Conservation (phyloP, 2,888 invertebrate genomes). For the Nineta flava region DNA sequence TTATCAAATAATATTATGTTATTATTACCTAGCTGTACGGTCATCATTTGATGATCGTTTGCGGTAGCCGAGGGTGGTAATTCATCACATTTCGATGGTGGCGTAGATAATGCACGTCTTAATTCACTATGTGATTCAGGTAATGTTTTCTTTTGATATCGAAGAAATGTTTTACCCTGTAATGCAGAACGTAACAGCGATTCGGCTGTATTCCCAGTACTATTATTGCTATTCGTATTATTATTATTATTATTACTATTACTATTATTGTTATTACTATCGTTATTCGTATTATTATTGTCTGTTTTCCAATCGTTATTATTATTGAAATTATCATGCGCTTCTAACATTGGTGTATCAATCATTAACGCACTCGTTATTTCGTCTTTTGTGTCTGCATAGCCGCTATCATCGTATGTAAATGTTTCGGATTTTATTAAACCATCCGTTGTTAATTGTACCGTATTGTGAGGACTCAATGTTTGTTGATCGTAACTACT, state of each 20-base stretch:
- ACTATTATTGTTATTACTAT: too few relatives aligned
- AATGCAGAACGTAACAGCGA: conserved; percentile 67
- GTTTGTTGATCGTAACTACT: conserved; percentile 39
- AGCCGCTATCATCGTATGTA: conserved; percentile 62
- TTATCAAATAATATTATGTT: conserved; percentile 33
- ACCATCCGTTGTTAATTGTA: conserved; percentile 30
- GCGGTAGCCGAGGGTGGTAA: neutral
- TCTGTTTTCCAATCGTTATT: conserved; percentile 18
- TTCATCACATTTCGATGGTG: conserved; percentile 27
- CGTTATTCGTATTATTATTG: too few relatives aligned
- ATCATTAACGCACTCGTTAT: conserved; percentile 27
- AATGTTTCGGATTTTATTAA: conserved; percentile 57
- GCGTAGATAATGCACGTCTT: conserved; percentile 34
- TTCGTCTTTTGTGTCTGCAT: conserved; percentile 48
- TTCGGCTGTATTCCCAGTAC: conserved; percentile 32
- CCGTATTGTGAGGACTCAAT: conserved; percentile 26
- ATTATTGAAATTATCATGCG: conserved; percentile 38
- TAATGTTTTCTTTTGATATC: conserved; percentile 19
- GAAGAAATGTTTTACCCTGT: conserved; percentile 51
- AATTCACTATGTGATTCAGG: conserved; percentile 32
- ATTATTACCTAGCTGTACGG: conserved; percentile 16
- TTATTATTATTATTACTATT: conserved; percentile 41
- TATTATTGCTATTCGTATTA: conserved; percentile 61
- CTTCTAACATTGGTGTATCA: conserved; percentile 39
- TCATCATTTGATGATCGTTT: conserved; percentile 4